Evolutionary conservation across 2,888 invertebrate species (phyloP), one percentile per base, ranked within the genome.

Genomic region (Rhyacophila evoluta): DNA sequence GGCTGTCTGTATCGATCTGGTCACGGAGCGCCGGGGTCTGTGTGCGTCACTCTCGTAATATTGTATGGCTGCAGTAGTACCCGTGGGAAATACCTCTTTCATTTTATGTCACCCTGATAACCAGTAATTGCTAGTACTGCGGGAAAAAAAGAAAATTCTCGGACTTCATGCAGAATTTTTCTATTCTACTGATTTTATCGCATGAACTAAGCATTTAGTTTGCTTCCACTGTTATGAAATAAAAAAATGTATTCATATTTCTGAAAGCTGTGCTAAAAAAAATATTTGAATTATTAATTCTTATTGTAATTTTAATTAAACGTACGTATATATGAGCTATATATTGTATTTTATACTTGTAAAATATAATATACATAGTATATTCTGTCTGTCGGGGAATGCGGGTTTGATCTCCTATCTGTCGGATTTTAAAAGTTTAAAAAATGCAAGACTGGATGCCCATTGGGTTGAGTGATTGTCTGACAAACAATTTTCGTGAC

Each of bases 1-100:
- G 55, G 55, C 55, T 19, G 55, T 55, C 55, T 25, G 55, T 55
- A 55, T 55, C 19, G 55, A 55, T 55, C 55, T 55, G 19, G 25
- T 19, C 10, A 55, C 25, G 55, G 55, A 19, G 55, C 55, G 19
- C 55, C 55, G 55, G 55, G 55, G 55, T 55, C 55, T 55, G 55
- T 55, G 19, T 55, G 55, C 55, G 55, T 55, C 55, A 55, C 55
- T 8, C 55, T 15, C 55, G 55, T 19, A 8, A 19, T 19, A 5
- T 10, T 55, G 55, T 55, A 55, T 55, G 55, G 55, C 55, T 55
- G 55, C 55, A 55, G 19, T 55, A 19, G 19, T 19, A 8, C 55
- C 55, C 55, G 55, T 19, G 55, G 55, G 55, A 55, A 55, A 55
- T 55, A 55, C 55, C 55, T 55, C 55, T 55, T 12, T 19, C 55